phyloP scores from a whole-genome alignment of 2,113 vertebrate species.

The Pogona vitticeps region DNA sequence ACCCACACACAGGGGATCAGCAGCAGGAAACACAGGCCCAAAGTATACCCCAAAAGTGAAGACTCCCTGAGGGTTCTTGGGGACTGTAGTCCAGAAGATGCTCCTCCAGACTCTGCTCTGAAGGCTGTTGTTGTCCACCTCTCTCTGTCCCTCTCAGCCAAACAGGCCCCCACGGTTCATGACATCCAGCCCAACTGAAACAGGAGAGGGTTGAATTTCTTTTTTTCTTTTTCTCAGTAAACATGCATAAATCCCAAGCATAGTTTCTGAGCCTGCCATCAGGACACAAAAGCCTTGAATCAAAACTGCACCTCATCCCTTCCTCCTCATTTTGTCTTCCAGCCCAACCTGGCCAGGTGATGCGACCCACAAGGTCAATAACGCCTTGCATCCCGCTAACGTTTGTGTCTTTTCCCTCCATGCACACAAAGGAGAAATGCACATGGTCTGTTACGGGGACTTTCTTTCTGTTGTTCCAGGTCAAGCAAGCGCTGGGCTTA shows the following conservation, averaged over 20 bases:
- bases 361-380: background rate
- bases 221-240: background rate
- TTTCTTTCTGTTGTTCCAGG: conserved; percentile 76
- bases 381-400: background rate
- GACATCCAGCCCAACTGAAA: background rate
- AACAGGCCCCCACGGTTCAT: background rate
- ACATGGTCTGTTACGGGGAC: conserved; percentile 5
- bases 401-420: background rate
- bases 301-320: background rate
- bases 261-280: background rate
- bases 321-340: conserved; percentile 1
- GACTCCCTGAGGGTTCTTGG: too few relatives aligned
- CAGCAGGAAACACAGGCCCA: background rate
- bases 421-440: background rate
- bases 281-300: background rate
- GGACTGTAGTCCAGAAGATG: too few relatives aligned
- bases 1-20: background rate
- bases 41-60: too few relatives aligned
- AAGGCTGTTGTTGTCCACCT: too few relatives aligned
- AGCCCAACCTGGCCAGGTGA: background rate
- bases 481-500: conserved; percentile 90
- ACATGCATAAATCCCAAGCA: background rate
- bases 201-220: background rate
- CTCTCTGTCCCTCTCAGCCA: too few relatives aligned
- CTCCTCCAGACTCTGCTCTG: too few relatives aligned